phyloP scores from a whole-genome alignment of 2,888 invertebrate genomes.

The Drosophila robusta region DNA sequence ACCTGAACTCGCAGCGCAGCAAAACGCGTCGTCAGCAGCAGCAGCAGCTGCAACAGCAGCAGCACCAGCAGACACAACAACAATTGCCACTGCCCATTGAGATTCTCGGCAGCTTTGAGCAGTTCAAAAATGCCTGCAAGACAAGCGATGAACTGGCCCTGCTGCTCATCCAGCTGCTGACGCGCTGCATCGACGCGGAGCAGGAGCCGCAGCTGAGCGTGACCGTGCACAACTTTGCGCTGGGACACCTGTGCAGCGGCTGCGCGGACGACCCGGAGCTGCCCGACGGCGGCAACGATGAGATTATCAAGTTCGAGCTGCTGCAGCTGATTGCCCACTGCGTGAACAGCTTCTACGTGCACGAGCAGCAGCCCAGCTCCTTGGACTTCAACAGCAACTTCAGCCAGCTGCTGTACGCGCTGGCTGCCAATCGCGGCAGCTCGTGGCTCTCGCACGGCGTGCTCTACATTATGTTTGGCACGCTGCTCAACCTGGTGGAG shows the following conservation, averaged over 20 bases:
- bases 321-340: constrained; percentile 80
- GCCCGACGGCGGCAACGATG: constrained; percentile 57
- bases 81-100: constrained; percentile 4
- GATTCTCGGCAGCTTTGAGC: constrained; percentile 44
- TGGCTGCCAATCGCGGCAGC: constrained; percentile 65
- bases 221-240: constrained; percentile 81
- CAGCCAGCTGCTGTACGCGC: constrained; percentile 68
- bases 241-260: constrained; percentile 74
- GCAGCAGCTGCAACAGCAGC: constrained; percentile 23
- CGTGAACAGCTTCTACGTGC: constrained; percentile 81
- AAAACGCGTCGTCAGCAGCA: constrained; percentile 46
- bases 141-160: constrained; percentile 83
- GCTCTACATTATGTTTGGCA: constrained; percentile 81
- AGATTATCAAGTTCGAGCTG: constrained; percentile 80
- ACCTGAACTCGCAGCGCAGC: constrained; percentile 69
- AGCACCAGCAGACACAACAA: constrained; percentile 18
- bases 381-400: constrained; percentile 77
- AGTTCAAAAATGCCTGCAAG: constrained; percentile 61
- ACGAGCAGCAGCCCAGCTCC: constrained; percentile 67
- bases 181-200: constrained; percentile 81
- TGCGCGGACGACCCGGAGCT: constrained; percentile 34
- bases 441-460: constrained; percentile 71
- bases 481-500: constrained; percentile 80
- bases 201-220: constrained; percentile 75
- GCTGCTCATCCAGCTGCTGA: constrained; percentile 80